Percentiles rank a stretch among this genome's conserved stretches.
These are phyloP conservation scores for Carposina sasakii DNA, from an alignment of 1,140 invertebrate species.

Conservation along the genomic window DNA sequence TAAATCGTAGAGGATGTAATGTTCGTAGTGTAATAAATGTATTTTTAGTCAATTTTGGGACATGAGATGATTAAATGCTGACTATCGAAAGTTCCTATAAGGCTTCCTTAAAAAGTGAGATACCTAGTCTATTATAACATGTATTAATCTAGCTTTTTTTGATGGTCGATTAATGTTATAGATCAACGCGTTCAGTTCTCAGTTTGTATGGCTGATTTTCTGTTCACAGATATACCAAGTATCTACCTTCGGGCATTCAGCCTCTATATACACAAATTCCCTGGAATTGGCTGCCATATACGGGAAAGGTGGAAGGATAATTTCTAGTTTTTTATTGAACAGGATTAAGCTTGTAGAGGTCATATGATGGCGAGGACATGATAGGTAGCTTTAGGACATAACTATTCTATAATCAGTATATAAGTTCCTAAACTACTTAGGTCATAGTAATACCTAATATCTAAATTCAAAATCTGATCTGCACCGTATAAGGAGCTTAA, in stretches of 20 bases:
- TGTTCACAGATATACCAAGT: conserved; percentile 1
- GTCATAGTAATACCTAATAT: conserved; percentile 3
- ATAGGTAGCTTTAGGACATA: conserved; percentile 5
- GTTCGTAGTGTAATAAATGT: too few relatives aligned
- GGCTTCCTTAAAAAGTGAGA: not conserved
- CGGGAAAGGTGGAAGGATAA: conserved; percentile 3
- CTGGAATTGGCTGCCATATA: conserved; percentile 6
- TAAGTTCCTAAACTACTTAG: conserved; percentile 5
- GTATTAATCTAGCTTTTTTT: too few relatives aligned
- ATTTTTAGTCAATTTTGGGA: too few relatives aligned
- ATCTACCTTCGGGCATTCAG: conserved; percentile 6
- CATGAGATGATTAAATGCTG: conserved; percentile 2
- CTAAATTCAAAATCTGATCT: conserved; percentile 1
- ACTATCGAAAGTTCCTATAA: not conserved
- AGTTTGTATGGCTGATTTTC: not conserved
- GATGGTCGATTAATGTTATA: too few relatives aligned
- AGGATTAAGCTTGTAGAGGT: not conserved
- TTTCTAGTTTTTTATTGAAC: conserved; percentile 3
- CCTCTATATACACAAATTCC: conserved; percentile 12
- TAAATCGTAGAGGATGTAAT: too few relatives aligned
- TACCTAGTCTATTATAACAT: too few relatives aligned
- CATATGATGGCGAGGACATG: not conserved
- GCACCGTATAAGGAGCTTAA: not conserved
- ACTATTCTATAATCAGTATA: conserved; percentile 1
- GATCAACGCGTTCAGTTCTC: too few relatives aligned